phyloP scores from a whole-genome alignment of 1,140 invertebrate species.

The Pentalonia nigronervosa region DNA sequence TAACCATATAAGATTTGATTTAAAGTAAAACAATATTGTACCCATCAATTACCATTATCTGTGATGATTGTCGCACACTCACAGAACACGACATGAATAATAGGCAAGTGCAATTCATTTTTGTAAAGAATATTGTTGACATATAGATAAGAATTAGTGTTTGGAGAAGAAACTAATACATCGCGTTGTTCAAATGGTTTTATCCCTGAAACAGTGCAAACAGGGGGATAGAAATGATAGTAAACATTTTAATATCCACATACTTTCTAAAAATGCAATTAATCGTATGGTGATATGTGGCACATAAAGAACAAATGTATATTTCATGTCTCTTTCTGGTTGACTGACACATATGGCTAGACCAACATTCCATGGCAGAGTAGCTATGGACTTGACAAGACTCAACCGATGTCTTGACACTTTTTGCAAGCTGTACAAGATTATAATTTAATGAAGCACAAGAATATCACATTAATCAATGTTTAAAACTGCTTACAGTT shows the following conservation, averaged over 20 bases:
- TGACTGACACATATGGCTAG: constrained; percentile 45
- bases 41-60: constrained; percentile 44
- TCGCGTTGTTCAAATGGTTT: constrained; percentile 44
- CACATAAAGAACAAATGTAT: constrained; percentile 40
- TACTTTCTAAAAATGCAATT: constrained; percentile 43
- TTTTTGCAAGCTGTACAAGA: constrained; percentile 43
- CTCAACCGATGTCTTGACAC: constrained; percentile 46
- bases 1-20: not conserved
- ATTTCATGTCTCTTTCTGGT: constrained; percentile 46
- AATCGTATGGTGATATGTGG: constrained; percentile 32
- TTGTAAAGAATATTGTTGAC: constrained; percentile 46
- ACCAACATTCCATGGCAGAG: constrained; percentile 45
- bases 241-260: not conserved
- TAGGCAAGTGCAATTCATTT: constrained; percentile 47
- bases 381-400: constrained; percentile 34
- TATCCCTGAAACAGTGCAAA: not conserved
- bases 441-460: not conserved
- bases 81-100: constrained; percentile 26
- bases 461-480: not conserved
- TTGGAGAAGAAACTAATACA: constrained; percentile 18
- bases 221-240: not conserved
- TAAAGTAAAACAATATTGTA: not conserved
- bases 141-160: constrained; percentile 42
- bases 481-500: constrained; percentile 23
- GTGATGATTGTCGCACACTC: constrained; percentile 26